Base-by-base conservation (phyloP, 1,140 invertebrate species). In the Pachypeltis micranthus region DNA sequence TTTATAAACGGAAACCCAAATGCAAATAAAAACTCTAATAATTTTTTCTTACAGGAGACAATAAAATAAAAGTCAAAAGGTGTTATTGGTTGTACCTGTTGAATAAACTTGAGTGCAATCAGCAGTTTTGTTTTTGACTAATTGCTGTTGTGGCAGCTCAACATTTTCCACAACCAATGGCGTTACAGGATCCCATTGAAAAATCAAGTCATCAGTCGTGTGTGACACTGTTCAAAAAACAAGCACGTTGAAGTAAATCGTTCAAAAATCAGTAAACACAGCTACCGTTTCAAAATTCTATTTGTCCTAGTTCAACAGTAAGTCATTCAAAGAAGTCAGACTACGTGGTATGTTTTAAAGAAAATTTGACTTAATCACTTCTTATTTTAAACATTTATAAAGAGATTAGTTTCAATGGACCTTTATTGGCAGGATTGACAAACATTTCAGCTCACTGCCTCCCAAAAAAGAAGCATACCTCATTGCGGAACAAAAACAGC, bases 131-230 rank as follows among this genome's bases (percentile, higher is more conserved):
- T 90, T 92, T 70, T 87, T 84, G 34, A 90, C 86, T 60, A 93
- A 77, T 39, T 89, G 87, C 55, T 92, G 79, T 70, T 93, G 90
- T 2, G 90, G 89, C 67, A 93, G 73, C 73, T 93, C 88, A 47
- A 92, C 91, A 73, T 89, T 87, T 71, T 90, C 87, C n/a, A 93
- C 89, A 34, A 89, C 89, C n/a, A 92, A 76, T 0, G 88, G 89
- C 10, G 90, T 86, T 59, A 91, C 87, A 2, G 87, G 87, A 73
- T 91, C 88, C 89, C 90, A 93, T 72, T 91, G 85, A 74, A 93
- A 93, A 63, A 91, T 84, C 80, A 93, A 82, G 73, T 93, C 90
- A 68, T 91, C 89, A 24, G 90, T 93, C 26, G 90, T 93, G 70
- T 93, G 90, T 1, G 90, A 92, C 64, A 93, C 90, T 92, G 74